A percentile compares a stretch with the other conserved stretches of the same genome.
phyloP scores from a whole-genome alignment of 2,888 invertebrate genomes.

The Microctonus hyperodae region DNA sequence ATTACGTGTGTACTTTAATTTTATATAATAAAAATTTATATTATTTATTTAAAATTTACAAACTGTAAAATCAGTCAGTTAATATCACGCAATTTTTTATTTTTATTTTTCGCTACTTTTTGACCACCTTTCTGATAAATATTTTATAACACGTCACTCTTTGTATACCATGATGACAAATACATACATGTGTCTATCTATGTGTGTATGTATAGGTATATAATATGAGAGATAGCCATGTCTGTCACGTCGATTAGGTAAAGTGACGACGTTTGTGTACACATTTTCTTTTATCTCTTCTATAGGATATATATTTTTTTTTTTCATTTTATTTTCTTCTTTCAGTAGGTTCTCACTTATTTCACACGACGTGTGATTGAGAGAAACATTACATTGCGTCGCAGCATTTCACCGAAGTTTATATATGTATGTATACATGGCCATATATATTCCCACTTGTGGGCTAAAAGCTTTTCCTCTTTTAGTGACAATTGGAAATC shows the following conservation, averaged over 20 bases:
- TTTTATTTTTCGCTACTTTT: background rate
- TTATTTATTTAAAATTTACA: background rate
- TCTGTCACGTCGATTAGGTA: constrained; percentile 54
- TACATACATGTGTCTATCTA: constrained; percentile 45
- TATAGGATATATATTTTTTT: constrained; percentile 10
- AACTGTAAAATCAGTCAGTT: background rate
- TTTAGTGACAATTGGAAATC: background rate
- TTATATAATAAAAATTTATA: too few relatives aligned
- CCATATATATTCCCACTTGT: background rate
- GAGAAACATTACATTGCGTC: constrained; percentile 7
- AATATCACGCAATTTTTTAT: background rate
- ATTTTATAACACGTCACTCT: constrained; percentile 51
- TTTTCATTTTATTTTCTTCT: constrained; percentile 5
- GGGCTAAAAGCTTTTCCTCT: background rate
- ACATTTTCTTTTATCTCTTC: constrained; percentile 1
- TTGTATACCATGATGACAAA: too few relatives aligned
- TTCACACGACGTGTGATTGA: constrained; percentile 38
- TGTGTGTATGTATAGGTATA: constrained; percentile 22
- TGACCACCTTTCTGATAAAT: constrained; percentile 44
- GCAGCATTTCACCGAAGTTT: background rate
- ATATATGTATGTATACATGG: background rate
- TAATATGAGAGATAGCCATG: constrained; percentile 30
- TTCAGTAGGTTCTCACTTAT: constrained; percentile 31
- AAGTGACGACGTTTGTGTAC: constrained; percentile 38
- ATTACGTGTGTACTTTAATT: too few relatives aligned